Conservation (phyloP, 2,888 invertebrate species). For the Lasiommata megera region DNA sequence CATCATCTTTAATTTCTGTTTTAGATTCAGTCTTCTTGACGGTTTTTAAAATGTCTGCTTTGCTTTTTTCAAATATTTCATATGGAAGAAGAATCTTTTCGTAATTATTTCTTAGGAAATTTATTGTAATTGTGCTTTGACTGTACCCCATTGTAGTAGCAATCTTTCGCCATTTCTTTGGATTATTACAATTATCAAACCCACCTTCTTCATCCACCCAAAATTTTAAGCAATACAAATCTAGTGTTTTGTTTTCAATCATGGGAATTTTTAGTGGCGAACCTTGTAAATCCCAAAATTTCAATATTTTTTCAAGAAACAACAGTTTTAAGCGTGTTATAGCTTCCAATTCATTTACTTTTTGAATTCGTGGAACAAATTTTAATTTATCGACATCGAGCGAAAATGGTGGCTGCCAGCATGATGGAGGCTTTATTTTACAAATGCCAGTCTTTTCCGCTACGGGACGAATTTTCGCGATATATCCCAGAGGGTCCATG, state of each 20-base stretch:
- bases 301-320: conserved; percentile 87
- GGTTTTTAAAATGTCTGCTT: conserved; percentile 70
- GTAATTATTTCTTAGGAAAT: conserved; percentile 83
- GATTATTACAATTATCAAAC: conserved; percentile 81
- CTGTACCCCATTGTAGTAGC: conserved; percentile 83
- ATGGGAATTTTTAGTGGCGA: conserved; percentile 84
- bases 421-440: conserved; percentile 87
- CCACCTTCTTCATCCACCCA: conserved; percentile 81
- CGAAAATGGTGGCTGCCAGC: conserved; percentile 90
- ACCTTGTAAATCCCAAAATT: conserved; percentile 88
- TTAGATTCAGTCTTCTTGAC: conserved; percentile 68
- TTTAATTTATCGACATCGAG: conserved; percentile 85
- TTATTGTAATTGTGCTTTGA: conserved; percentile 79
- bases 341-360: conserved; percentile 83
- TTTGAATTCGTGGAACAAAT: conserved; percentile 78
- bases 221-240: conserved; percentile 85
- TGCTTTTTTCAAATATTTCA: conserved; percentile 79
- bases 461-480: conserved; percentile 86
- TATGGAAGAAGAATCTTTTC: conserved; percentile 86
- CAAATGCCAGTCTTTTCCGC: conserved; percentile 88
- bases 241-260: conserved; percentile 86
- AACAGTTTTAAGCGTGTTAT: conserved; percentile 86
- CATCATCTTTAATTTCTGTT: conserved; percentile 51
- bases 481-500: conserved; percentile 86
- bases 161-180: conserved; percentile 85